Conservation (phyloP, 2,113 vertebrate species). For the Oreochromis niloticus region DNA sequence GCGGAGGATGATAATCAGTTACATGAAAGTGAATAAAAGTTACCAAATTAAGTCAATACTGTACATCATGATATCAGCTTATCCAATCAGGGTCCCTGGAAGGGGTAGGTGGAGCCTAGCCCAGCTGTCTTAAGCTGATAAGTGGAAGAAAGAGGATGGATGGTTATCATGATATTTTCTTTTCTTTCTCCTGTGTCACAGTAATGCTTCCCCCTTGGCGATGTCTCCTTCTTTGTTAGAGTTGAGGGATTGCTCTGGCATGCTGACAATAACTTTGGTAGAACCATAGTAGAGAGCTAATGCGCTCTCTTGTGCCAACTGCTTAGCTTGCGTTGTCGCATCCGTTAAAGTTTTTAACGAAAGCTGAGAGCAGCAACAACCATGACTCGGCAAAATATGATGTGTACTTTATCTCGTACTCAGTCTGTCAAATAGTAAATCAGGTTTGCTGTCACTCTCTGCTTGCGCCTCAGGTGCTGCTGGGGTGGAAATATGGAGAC, state of each 20-base stretch:
- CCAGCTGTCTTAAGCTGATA: not conserved
- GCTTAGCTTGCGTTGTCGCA: constrained; percentile 6
- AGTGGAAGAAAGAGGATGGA: not conserved
- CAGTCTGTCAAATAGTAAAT: not conserved
- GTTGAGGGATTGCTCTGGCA: not conserved
- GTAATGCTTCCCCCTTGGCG: not conserved
- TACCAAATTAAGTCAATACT: not conserved
- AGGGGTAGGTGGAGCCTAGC: not conserved
- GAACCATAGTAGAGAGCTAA: not conserved
- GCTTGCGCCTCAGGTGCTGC: constrained; percentile 76
- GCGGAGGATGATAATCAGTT: not conserved
- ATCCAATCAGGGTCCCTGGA: not conserved
- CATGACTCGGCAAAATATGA: not conserved
- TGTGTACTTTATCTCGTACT: not conserved
- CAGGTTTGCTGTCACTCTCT: not conserved
- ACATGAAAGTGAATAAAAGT: not conserved
- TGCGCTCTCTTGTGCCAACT: not conserved
- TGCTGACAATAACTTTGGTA: not conserved
- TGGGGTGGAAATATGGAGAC: constrained; percentile 92
- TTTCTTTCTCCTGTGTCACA: not conserved
- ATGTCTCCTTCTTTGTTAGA: not conserved
- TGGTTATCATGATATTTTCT: not conserved
- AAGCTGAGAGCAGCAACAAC: constrained; percentile 10
- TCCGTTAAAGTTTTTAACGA: not conserved
- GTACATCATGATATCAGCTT: not conserved